phyloP scores from a whole-genome alignment of 2,113 vertebrate species.

The Anolis sagrei region DNA sequence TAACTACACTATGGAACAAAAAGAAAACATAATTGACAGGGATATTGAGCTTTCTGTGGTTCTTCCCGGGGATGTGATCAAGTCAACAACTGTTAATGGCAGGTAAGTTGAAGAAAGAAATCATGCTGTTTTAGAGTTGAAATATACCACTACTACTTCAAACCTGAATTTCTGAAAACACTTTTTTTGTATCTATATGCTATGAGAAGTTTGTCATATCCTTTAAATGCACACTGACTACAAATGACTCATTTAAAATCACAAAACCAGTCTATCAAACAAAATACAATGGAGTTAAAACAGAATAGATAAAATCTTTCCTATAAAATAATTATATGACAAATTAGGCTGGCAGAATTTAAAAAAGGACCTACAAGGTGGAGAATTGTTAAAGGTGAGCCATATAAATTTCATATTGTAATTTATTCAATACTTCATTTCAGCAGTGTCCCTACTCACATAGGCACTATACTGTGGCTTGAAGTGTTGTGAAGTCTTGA shows the following conservation, averaged over 20 bases:
- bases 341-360: background rate
- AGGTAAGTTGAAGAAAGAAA: constrained; percentile 76
- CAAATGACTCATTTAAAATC: background rate
- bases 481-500: too few species aligned
- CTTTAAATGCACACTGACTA: background rate
- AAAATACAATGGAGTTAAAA: background rate
- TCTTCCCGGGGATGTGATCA: constrained; percentile 89
- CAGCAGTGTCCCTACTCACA: too few species aligned
- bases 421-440: background rate
- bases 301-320: background rate
- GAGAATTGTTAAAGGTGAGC: background rate
- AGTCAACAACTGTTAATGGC: constrained; percentile 85
- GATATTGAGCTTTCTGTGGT: constrained; percentile 90
- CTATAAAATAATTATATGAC: background rate
- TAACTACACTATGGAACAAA: constrained; percentile 86
- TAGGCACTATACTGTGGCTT: too few species aligned
- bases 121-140: background rate
- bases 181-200: background rate
- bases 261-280: background rate
- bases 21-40: constrained; percentile 85
- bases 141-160: background rate
- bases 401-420: background rate
- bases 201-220: background rate
- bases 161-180: background rate
- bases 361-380: background rate